Evolutionary conservation across 1,140 invertebrate species (phyloP).

Genomic region (Ylistrum balloti): DNA sequence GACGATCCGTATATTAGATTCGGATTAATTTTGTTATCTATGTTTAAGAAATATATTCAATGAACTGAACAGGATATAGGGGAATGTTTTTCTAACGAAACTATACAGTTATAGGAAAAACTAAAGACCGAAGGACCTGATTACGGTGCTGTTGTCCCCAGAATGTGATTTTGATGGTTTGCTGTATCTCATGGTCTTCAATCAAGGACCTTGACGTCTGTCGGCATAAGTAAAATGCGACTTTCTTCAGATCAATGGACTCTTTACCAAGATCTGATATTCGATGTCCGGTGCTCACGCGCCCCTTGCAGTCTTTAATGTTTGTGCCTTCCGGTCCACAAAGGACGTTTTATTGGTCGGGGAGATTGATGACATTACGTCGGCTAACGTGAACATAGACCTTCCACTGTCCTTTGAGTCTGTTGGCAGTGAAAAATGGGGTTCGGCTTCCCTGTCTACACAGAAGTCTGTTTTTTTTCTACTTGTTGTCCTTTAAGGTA

Average conservation of each 20-base stretch:
- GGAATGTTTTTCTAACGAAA: too few relatives aligned
- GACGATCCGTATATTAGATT: too few relatives aligned
- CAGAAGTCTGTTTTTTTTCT: not conserved
- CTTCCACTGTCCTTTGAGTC: not conserved
- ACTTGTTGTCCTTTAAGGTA: not conserved
- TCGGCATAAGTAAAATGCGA: not conserved
- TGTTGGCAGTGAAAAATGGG: not conserved
- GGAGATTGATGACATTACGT: not conserved
- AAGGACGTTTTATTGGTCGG: not conserved
- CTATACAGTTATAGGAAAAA: not conserved
- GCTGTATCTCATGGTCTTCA: not conserved
- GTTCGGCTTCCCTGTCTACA: not conserved
- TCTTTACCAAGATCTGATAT: slow-evolving; percentile 5
- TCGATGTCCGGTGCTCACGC: not conserved
- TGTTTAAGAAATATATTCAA: too few relatives aligned
- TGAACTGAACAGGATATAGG: too few relatives aligned
- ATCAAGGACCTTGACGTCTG: not conserved
- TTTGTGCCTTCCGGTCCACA: not conserved
- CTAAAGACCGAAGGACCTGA: not conserved
- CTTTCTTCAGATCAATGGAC: slow-evolving; percentile 40
- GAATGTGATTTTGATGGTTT: not conserved
- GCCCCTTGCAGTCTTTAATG: not conserved
- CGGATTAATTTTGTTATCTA: too few relatives aligned
- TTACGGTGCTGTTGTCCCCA: not conserved
- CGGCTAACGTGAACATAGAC: not conserved